Evolutionary conservation across 2,888 invertebrate genomes (phyloP), one percentile per base, ranked within the genome.

Genomic region (Branchipolynoe longqiensis): DNA sequence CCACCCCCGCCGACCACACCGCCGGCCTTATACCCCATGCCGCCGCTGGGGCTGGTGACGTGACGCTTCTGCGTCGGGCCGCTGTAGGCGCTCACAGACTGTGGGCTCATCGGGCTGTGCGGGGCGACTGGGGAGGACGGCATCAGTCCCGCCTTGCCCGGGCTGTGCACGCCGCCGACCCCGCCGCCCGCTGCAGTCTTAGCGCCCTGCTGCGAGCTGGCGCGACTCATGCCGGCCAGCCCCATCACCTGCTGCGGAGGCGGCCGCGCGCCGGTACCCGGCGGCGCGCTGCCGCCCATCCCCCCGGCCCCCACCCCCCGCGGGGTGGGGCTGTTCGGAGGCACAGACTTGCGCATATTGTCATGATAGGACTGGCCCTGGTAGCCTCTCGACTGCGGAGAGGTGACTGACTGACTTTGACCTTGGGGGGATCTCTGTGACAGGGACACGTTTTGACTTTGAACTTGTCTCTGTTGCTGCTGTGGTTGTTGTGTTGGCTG

Each of bases 381-480:
- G 48, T 78, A 78, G 41, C 48, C 28, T 28, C 54, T 78, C 4
- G 22, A 28, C 48, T 78, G 78, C 3, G 54, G 28, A n/a, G n/a
- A n/a, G 4, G 48, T 78, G 31, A 54, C 48, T 25, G 6, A 25
- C 25, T 78, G 78, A 48, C 41, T 28, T 78, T 78, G 78, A 48
- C 78, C 48, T 78, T 78, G 78, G 41, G 78, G 25, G 41, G 78
- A 41, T 48, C 78, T 78, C 48, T 78, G 78, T 28, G 3, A 1
- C 41, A 28, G 48, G 3, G 78, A 54, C 41, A 78, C 12, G 25
- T 78, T 78, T 38, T 69, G 69, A 69, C 69, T n/a, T 14, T 69
- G 69, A 69, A 69, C 36, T 25, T 69, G 69, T 33, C 69, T 69
- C 69, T 69, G 69, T 18, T 69, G 78, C 1, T 41, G 18, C 73